These are phyloP conservation scores for Dasypus novemcinctus DNA, from an alignment of 2,113 vertebrate genomes.

Conservation along the genomic window DNA sequence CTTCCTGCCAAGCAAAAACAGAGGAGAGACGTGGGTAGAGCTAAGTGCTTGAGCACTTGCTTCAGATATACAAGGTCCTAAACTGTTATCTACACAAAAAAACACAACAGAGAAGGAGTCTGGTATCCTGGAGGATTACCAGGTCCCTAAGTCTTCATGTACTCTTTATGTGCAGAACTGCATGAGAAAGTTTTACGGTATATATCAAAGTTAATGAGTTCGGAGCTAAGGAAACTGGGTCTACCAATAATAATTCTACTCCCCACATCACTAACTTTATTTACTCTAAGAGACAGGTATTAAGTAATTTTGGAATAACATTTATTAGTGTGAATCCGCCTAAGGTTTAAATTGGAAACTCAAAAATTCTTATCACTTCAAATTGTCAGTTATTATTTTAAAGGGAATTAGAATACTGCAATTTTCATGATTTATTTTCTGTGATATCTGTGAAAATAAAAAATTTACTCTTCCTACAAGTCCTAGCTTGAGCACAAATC, in stretches of 20 bases:
- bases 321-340: background rate
- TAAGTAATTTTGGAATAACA: background rate
- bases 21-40: background rate
- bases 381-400: constrained; percentile 19
- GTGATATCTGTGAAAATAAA: background rate
- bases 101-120: background rate
- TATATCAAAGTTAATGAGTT: constrained; percentile 26
- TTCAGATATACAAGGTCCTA: no score
- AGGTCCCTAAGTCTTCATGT: background rate
- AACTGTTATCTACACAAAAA: no score
- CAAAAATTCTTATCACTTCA: background rate
- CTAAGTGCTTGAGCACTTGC: no score
- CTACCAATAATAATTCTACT: constrained; percentile 4
- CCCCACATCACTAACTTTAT: background rate
- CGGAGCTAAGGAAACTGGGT: background rate
- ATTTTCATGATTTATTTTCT: background rate
- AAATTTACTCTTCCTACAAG: background rate
- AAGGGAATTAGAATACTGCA: background rate
- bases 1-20: background rate
- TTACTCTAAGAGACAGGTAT: background rate
- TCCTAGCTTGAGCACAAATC: background rate
- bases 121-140: background rate
- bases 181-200: background rate
- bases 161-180: background rate
- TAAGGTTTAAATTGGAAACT: constrained; percentile 17